Evolutionary conservation across 2,888 invertebrate genomes (phyloP), one percentile per base, ranked within the genome.

Genomic region (Drosophila fulvimacula): DNA sequence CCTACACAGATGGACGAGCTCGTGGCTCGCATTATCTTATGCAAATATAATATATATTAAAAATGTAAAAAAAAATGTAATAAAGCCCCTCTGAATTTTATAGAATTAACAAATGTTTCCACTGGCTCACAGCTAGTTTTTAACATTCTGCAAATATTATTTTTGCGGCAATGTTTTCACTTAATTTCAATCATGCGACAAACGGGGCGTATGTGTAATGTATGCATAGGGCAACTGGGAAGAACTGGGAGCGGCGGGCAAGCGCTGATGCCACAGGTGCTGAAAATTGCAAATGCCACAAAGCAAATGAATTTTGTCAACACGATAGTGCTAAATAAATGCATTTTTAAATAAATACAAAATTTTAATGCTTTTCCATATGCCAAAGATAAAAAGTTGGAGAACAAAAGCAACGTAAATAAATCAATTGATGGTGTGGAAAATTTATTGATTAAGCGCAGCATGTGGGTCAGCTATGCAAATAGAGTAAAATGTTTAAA

Each of bases 81-180:
- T 82, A 73, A 73, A 77, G 76, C 60, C 80, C 80, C 61, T 76
- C 62, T 82, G 72, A 76, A 79, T 82, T 76, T 82, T 79, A 67
- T 66, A 42, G 56, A 60, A 73, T 59, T 73, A 68, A 55, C 62
- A 70, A 69, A 69, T 48, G 55, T 56, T 51, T 13, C 27, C 27
- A 51, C 30, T 32, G 15, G 69, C 60, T 24, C 19, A 7, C 52
- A 30, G 68, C 67, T 39, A 34, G 57, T 38, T 56, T 52, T 69
- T 36, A 30, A 56, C 46, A 56, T 56, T 38, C 39, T 41, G 65
- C 58, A 79, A 79, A 81, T 71, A 71, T 74, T 75, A 49, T 67
- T 67, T 62, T 70, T 41, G n/a, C 53, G 17, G 41, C 41, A 51
- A 59, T 65, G 44, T 42, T 56, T 55, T 59, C 34, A 38, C 53